phyloP scores from a whole-genome alignment of 2,797 vertebrate genomes.

The Crocidura indochinensis region DNA sequence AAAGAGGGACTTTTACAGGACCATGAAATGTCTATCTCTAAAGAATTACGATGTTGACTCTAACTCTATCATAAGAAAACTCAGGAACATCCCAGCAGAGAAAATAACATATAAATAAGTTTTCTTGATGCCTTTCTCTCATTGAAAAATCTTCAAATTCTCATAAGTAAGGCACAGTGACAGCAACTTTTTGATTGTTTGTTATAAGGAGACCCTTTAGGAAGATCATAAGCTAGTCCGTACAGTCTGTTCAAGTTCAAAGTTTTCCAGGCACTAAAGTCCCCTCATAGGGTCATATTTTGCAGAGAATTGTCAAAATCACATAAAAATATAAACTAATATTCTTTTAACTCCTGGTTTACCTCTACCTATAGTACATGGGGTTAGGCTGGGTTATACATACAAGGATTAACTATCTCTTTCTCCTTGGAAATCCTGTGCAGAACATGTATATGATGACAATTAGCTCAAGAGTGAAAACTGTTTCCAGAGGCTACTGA shows the following conservation, averaged over 20 bases:
- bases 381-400: not conserved
- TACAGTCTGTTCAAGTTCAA: constrained; percentile 84
- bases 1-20: not conserved
- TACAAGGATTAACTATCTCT: not conserved
- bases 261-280: constrained; percentile 80
- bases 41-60: constrained; percentile 56
- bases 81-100: constrained; percentile 54
- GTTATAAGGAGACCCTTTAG: constrained; percentile 82
- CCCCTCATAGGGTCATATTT: constrained; percentile 68
- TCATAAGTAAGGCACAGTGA: constrained; percentile 71
- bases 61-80: constrained; percentile 71
- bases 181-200: constrained; percentile 77
- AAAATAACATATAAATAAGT: constrained; percentile 59
- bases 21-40: constrained; percentile 23
- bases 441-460: not conserved
- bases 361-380: not conserved
- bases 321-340: not conserved
- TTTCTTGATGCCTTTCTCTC: constrained; percentile 82
- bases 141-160: constrained; percentile 76
- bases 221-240: constrained; percentile 88
- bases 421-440: constrained; percentile 58
- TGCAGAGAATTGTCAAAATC: constrained; percentile 71
- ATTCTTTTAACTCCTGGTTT: not conserved
- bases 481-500: constrained; percentile 34
- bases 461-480: constrained; percentile 56